Evolutionary conservation across 1,140 invertebrate genomes (phyloP), one percentile per base, ranked within the genome.

Genomic region (Xylocopa sonorina): DNA sequence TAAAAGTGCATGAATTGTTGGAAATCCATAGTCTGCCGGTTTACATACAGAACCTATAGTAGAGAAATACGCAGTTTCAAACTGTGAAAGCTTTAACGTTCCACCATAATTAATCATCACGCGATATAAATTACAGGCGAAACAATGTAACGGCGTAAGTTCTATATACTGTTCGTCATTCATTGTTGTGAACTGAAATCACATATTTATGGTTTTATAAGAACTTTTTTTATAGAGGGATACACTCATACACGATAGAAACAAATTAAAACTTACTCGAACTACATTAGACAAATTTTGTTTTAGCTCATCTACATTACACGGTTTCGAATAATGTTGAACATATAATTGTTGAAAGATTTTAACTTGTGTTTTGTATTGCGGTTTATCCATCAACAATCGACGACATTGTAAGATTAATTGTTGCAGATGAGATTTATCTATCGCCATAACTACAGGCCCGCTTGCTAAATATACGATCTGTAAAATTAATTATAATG

Each of bases 111-210:
- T 91, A 78, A 94, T 92, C 76, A 96, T 89, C 14, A 96, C 89
- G 24, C 92, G 89, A 81, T 95, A 93, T 14, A 95, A 87, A 81
- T 95, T 93, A 62, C 94, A 92, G 1, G 94, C 94, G 71, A 96
- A 94, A 50, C 92, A 88, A 83, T 95, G 93, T 29, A 95, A 86
- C 4, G 93, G 92, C 5, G 92, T 94, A 24, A 96, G 88, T 80
- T 94, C 92, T 24, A 96, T 92, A 34, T 88, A 90, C 4, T 87
- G 80, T 43, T 93, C 91, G 9, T 89, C 90, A 16, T 91, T 90
- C 62, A 87, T 71, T 24, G 38, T 86, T 64, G 80, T 81, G 53
- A 91, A 89, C 90, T 92, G 68, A n/a, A 86, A 90, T 50, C 2
- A 86, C 64, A 67, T 63, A 51, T 57, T n/a, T 27, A 63, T 69